A percentile compares a stretch with the other conserved stretches of the same genome.
Evolutionary conservation across 2,113 vertebrate genomes (phyloP).

Genomic region (Cephalopholis sonnerati): DNA sequence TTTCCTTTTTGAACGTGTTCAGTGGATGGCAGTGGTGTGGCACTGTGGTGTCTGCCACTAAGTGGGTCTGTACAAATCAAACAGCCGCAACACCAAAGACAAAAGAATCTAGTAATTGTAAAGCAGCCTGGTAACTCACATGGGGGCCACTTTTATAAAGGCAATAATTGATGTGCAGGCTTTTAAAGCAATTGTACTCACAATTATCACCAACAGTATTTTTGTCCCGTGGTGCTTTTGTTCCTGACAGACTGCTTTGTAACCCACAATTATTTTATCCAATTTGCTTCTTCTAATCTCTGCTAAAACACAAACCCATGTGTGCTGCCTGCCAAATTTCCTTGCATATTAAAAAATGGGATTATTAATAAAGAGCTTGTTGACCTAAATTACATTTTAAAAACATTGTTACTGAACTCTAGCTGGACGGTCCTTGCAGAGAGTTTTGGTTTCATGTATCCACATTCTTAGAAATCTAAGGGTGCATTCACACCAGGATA

Average conservation of each 20-base stretch:
- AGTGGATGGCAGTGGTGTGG: not conserved
- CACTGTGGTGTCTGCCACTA: not conserved
- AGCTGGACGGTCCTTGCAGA: not conserved
- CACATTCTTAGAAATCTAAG: not conserved
- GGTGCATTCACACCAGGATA: no score
- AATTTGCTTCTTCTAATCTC: constrained; percentile 30
- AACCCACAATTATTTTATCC: constrained; percentile 50
- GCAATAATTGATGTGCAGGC: constrained; percentile 59
- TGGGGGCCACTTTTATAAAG: constrained; percentile 37
- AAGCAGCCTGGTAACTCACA: constrained; percentile 31
- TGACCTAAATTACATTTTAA: not conserved
- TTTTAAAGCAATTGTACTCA: constrained; percentile 51
- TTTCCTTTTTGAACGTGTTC: constrained; percentile 29
- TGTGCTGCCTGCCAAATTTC: not conserved
- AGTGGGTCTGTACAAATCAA: constrained; percentile 13
- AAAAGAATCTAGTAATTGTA: constrained; percentile 47
- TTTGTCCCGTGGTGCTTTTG: constrained; percentile 37
- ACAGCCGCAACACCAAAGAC: constrained; percentile 16
- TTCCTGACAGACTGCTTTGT: constrained; percentile 24
- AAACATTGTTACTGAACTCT: not conserved
- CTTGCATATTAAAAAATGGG: not conserved
- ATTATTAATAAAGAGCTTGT: not conserved
- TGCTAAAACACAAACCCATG: constrained; percentile 18
- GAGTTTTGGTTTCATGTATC: not conserved
- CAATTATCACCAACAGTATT: constrained; percentile 58